Conservation (phyloP, 2,113 vertebrate species). For the Siphamia tubifer region DNA sequence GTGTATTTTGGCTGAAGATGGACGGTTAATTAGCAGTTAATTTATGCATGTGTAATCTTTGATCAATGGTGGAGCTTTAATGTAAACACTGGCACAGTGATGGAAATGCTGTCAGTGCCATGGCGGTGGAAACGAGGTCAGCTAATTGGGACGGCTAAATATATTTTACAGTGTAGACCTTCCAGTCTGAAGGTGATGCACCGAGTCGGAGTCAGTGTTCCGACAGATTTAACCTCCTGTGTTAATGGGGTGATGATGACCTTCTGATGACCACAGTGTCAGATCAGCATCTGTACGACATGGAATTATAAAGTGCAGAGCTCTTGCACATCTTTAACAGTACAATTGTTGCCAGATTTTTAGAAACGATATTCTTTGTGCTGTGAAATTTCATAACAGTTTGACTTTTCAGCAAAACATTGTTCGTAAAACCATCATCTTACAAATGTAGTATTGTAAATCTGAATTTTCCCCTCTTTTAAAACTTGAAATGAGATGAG, state of each 20-base stretch:
- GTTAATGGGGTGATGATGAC: slow-evolving; percentile 31
- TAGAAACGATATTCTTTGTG: too few species aligned
- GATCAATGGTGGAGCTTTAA: slow-evolving; percentile 25
- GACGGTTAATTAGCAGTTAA: not conserved
- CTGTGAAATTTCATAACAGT: too few species aligned
- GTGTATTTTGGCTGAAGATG: not conserved
- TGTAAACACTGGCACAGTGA: slow-evolving; percentile 42
- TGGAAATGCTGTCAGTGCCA: slow-evolving; percentile 38
- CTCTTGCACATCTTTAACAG: too few species aligned
- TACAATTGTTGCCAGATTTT: too few species aligned
- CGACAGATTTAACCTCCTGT: slow-evolving; percentile 28
- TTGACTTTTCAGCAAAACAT: too few species aligned
- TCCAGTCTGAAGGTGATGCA: slow-evolving; percentile 55
- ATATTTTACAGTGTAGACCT: slow-evolving; percentile 68
- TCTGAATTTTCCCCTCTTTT: too few species aligned
- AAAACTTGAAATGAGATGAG: not conserved
- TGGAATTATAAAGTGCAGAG: not conserved
- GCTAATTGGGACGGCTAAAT: slow-evolving; percentile 82
- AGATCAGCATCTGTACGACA: not conserved
- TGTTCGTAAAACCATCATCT: too few species aligned
- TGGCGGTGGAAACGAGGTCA: slow-evolving; percentile 72
- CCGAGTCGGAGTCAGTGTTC: slow-evolving; percentile 19
- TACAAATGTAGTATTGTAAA: too few species aligned
- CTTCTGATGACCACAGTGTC: slow-evolving; percentile 13
- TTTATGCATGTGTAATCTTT: slow-evolving; percentile 38